Evolutionary conservation across 2,888 invertebrate genomes (phyloP).

Genomic region (Xestia xanthographa): DNA sequence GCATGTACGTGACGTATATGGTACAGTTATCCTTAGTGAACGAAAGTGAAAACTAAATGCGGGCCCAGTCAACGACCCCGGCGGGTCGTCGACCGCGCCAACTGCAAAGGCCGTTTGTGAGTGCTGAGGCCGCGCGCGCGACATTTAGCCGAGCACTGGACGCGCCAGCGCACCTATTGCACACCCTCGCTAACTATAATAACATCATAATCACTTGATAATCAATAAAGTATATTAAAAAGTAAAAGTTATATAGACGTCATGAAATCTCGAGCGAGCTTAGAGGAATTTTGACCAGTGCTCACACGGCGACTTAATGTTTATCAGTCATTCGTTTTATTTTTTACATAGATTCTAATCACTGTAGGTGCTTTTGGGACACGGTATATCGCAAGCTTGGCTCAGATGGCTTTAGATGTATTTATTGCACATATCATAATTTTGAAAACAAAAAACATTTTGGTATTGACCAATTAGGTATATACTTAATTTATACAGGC

Average conservation of each 20-base stretch:
- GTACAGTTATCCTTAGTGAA: slow-evolving; percentile 90
- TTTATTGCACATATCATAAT: not conserved
- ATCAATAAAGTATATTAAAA: slow-evolving; percentile 66
- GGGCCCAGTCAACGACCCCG: slow-evolving; percentile 87
- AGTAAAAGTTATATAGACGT: slow-evolving; percentile 67
- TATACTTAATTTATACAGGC: not conserved
- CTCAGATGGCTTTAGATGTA: not conserved
- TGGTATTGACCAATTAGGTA: not conserved
- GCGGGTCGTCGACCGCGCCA: slow-evolving; percentile 89
- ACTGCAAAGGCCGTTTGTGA: slow-evolving; percentile 91
- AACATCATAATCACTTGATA: slow-evolving; percentile 57
- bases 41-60: slow-evolving; percentile 90
- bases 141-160: slow-evolving; percentile 84
- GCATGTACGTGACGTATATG: slow-evolving; percentile 85
- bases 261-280: slow-evolving; percentile 47
- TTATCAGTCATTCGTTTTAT: slow-evolving; percentile 8
- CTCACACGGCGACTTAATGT: not conserved
- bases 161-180: slow-evolving; percentile 80
- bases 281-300: slow-evolving; percentile 43
- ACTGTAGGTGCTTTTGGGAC: not conserved
- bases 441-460: not conserved
- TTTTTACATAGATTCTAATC: not conserved
- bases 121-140: slow-evolving; percentile 88
- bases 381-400: not conserved
- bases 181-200: slow-evolving; percentile 65